phyloP scores from a whole-genome alignment of 1,140 invertebrate species.

The Subanguina moxae region DNA sequence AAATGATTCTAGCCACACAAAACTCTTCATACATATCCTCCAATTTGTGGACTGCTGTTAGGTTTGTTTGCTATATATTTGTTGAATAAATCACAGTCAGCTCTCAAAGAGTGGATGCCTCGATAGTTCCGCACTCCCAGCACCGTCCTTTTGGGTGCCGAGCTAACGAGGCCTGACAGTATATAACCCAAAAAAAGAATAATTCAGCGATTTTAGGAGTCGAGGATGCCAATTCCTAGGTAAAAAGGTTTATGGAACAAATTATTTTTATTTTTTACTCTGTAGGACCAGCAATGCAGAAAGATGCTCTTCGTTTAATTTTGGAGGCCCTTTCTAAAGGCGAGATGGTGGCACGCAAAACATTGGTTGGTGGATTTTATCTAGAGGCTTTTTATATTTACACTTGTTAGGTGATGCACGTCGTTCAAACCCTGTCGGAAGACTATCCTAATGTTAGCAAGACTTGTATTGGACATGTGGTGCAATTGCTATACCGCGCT shows the following conservation, averaged over 20 bases:
- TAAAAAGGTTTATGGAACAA: too few species aligned
- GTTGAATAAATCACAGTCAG: too few species aligned
- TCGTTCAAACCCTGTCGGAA: slow-evolving; percentile 86
- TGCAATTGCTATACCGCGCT: slow-evolving; percentile 91
- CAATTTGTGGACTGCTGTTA: slow-evolving; percentile 91
- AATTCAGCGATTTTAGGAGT: too few species aligned
- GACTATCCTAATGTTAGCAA: slow-evolving; percentile 96
- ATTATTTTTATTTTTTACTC: too few species aligned
- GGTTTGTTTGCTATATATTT: too few species aligned
- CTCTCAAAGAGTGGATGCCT: too few species aligned
- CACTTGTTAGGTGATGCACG: slow-evolving; percentile 77
- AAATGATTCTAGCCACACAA: slow-evolving; percentile 87
- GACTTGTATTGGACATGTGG: slow-evolving; percentile 96
- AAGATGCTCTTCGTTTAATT: slow-evolving; percentile 90
- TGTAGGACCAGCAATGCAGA: slow-evolving; percentile 72
- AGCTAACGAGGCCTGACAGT: too few species aligned
- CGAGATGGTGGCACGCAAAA: slow-evolving; percentile 90
- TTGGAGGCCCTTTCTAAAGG: slow-evolving; percentile 89
- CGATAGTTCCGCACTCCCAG: too few species aligned
- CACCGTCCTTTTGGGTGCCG: too few species aligned
- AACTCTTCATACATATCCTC: slow-evolving; percentile 84
- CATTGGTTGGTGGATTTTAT: slow-evolving; percentile 63
- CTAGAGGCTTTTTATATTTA: too few species aligned
- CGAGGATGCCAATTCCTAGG: background rate
- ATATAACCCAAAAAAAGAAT: too few species aligned